Evolutionary conservation across 2,888 invertebrate genomes (phyloP), one percentile per base, ranked within the genome.

Genomic region (Patella pellucida): DNA sequence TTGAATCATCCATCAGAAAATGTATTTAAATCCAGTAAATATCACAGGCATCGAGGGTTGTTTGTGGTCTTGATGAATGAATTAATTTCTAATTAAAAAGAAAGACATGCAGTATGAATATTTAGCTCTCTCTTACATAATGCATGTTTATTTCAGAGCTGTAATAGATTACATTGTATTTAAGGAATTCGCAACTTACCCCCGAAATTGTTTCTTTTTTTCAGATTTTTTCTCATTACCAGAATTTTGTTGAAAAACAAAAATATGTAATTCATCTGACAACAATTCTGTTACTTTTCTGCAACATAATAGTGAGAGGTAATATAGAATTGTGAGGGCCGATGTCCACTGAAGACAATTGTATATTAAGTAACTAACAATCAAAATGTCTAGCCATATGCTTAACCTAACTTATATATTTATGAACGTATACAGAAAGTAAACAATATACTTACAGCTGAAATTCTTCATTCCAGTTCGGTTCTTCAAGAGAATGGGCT

Each of bases 381-480:
- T 31, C 31, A 31, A 31, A 31, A 0, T 31, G 1, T 41, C 1
- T 9, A 41, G 9, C 41, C 0, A 7, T 41, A 7, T 41, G 41
- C 7, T 41, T 41, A 41, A 41, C 7, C 41, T 1, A 41, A 7
- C 0, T 9, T 27, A 27, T 27, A 27, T 31, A 31, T 31, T 31
- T 2, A 4, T 31, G 31, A 31, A 31, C 31, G 31, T 31, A 41
- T 41, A 41, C 7, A 41, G 1, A 41, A 41, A 41, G 41, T 9
- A 1, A 41, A 41, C 41, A 41, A 41, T 41, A 9, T 15, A 82
- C 86, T 84, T 82, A 88, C 89, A 89, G 62, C 52, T 80, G 78
- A 79, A 88, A 87, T 71, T 86, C 83, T 74, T 89, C 88, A 76
- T 88, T 86, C 88, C 88, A 89, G 70, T 85, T 84, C 1, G 87